Evolutionary conservation across 1,140 invertebrate species (phyloP).

Genomic region (Bombus cullumanus): DNA sequence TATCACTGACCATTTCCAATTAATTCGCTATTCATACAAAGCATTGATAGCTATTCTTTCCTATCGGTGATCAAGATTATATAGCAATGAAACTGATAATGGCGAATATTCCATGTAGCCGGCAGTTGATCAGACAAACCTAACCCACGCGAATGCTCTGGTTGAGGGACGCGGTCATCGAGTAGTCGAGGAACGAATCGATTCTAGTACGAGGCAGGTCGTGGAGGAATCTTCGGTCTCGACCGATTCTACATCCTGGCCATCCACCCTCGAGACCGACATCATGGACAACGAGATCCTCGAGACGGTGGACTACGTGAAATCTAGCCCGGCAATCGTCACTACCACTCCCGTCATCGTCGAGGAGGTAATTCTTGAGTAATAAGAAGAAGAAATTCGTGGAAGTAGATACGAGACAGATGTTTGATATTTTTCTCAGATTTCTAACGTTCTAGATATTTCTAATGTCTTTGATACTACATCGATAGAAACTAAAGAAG

Average conservation of each 20-base stretch:
- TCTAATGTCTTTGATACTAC: neutral
- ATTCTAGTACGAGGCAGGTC: constrained; percentile 42
- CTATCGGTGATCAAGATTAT: neutral
- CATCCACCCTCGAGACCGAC: constrained; percentile 73
- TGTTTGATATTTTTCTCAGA: neutral
- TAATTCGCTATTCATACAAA: neutral
- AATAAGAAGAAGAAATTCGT: neutral
- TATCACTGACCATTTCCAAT: neutral
- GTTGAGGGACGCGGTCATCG: constrained; percentile 78
- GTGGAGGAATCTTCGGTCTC: constrained; percentile 60
- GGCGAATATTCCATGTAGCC: constrained; percentile 47
- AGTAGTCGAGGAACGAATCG: constrained; percentile 66
- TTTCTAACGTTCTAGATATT: neutral
- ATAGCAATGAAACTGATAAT: neutral
- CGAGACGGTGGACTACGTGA: constrained; percentile 73
- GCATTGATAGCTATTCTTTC: neutral
- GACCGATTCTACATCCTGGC: constrained; percentile 67
- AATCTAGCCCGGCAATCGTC: constrained; percentile 65
- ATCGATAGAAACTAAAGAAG: too few species aligned
- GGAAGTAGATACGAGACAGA: neutral
- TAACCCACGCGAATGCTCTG: constrained; percentile 43
- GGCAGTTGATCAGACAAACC: constrained; percentile 54
- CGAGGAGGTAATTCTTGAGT: constrained; percentile 49
- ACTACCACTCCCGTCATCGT: constrained; percentile 36
- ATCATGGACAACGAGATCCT: constrained; percentile 80